Percentiles rank a stretch among this genome's conserved stretches.
Conservation (phyloP, 2,888 invertebrate genomes). For the Tyria jacobaeae region DNA sequence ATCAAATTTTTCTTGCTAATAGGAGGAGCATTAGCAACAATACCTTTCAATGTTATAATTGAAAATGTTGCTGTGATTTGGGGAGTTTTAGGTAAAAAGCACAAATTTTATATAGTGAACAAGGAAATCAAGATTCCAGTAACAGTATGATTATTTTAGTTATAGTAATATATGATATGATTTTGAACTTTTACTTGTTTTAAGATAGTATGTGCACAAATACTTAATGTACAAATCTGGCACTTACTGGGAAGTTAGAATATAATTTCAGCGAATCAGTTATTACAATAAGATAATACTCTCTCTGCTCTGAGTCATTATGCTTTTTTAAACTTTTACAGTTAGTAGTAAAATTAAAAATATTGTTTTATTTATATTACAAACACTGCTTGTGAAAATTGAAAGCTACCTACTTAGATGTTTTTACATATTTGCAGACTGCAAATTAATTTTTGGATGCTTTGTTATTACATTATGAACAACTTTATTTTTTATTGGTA, state of each 20-base stretch:
- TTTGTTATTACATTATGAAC: slow-evolving; percentile 34
- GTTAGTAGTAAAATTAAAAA: not conserved
- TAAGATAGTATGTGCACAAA: slow-evolving; percentile 73
- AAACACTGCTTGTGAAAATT: not conserved
- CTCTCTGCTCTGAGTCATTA: slow-evolving; percentile 49
- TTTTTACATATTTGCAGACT: slow-evolving; percentile 30
- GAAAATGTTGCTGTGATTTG: slow-evolving; percentile 98
- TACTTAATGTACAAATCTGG: slow-evolving; percentile 64
- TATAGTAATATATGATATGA: slow-evolving; percentile 48
- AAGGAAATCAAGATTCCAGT: slow-evolving; percentile 93
- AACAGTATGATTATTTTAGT: slow-evolving; percentile 82
- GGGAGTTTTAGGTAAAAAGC: slow-evolving; percentile 97
- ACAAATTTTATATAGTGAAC: slow-evolving; percentile 98
- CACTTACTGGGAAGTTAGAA: slow-evolving; percentile 53
- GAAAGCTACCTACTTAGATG: slow-evolving; percentile 18
- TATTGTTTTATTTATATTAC: slow-evolving; percentile 8
- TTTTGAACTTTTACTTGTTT: slow-evolving; percentile 55
- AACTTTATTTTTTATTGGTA: slow-evolving; percentile 29
- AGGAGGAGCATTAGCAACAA: slow-evolving; percentile 94
- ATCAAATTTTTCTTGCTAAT: slow-evolving; percentile 92
- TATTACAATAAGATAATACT: slow-evolving; percentile 37
- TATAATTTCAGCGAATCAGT: slow-evolving; percentile 40
- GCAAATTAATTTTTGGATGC: slow-evolving; percentile 41
- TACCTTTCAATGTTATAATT: slow-evolving; percentile 97
- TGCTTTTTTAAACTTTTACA: not conserved